Percentiles rank a stretch among this genome's conserved stretches.
These are phyloP conservation scores for Chondrilla cf. caribensis DNA, from an alignment of 37 sponge, comb jelly and placozoan genomes.

Conservation along the genomic window DNA sequence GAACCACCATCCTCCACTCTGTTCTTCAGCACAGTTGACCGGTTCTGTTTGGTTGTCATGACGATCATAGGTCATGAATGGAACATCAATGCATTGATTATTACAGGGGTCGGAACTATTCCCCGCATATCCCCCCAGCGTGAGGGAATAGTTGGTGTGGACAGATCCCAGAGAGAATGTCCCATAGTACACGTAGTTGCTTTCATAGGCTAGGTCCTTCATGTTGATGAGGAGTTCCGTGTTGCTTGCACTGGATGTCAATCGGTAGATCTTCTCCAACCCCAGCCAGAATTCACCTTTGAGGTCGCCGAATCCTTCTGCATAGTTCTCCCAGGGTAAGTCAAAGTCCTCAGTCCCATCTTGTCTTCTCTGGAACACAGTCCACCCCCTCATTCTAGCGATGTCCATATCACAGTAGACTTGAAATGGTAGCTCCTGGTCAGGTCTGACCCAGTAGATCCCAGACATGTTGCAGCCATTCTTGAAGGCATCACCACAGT, in stretches of 20 bases:
- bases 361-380: background rate
- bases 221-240: no score
- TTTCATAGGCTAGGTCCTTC: no score
- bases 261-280: constrained; percentile 21
- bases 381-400: constrained; percentile 4
- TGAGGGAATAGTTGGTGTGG: no score
- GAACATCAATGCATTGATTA: background rate
- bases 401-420: constrained; percentile 8
- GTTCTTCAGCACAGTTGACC: constrained; percentile 26
- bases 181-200: no score
- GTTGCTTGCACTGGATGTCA: no score
- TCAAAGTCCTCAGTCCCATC: background rate
- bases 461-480: background rate
- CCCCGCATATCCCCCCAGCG: no score
- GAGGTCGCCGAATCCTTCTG: background rate
- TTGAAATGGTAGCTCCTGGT: constrained; percentile 9
- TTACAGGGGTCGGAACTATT: no score
- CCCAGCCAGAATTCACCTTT: constrained; percentile 15
- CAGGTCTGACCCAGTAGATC: background rate
- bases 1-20: constrained; percentile 40
- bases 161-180: no score
- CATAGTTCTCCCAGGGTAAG: background rate
- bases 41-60: background rate
- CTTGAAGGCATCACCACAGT: background rate
- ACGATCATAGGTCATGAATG: constrained; percentile 20